Conservation (phyloP, 2,113 vertebrate genomes). For the Sisor rabdophorus region DNA sequence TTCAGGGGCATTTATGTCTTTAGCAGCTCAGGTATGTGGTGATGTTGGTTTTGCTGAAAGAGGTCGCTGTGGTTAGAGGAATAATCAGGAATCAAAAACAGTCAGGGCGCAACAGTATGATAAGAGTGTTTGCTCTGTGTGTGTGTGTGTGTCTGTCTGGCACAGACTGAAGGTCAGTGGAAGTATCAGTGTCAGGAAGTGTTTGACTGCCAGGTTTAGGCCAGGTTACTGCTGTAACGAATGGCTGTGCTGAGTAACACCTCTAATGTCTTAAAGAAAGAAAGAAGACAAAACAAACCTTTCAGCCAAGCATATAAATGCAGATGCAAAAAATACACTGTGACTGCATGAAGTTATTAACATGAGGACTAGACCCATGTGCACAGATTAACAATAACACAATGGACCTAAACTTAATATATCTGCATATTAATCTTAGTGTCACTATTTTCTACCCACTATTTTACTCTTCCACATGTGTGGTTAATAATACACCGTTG, state of each 20-base stretch:
- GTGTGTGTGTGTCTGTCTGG: slow-evolving; percentile 54
- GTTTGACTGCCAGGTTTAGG: slow-evolving; percentile 65
- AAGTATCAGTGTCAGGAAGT: slow-evolving; percentile 89
- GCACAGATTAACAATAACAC: slow-evolving; percentile 48
- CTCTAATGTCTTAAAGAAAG: slow-evolving; percentile 65
- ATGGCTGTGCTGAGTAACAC: slow-evolving; percentile 73
- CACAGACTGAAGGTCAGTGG: slow-evolving; percentile 75
- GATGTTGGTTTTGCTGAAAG: slow-evolving; percentile 10
- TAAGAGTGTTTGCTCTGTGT: slow-evolving; percentile 41
- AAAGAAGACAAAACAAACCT: slow-evolving; percentile 36
- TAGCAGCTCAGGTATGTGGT: neutral
- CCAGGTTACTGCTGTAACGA: slow-evolving; percentile 72
- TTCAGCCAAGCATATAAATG: slow-evolving; percentile 10
- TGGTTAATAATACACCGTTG: neutral
- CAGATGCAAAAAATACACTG: slow-evolving; percentile 25
- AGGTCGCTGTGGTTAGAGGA: neutral
- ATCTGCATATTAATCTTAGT: slow-evolving; percentile 21
- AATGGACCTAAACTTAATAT: slow-evolving; percentile 14
- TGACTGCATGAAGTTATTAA: slow-evolving; percentile 18
- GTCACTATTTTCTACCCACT: slow-evolving; percentile 16
- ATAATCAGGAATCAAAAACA: slow-evolving; percentile 10
- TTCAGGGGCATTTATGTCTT: neutral
- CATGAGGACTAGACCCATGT: slow-evolving; percentile 24
- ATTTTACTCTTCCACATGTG: neutral
- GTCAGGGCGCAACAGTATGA: slow-evolving; percentile 4